Evolutionary conservation across 2,888 invertebrate species (phyloP), one percentile per base, ranked within the genome.

Genomic region (Caenorhabditis afra): DNA sequence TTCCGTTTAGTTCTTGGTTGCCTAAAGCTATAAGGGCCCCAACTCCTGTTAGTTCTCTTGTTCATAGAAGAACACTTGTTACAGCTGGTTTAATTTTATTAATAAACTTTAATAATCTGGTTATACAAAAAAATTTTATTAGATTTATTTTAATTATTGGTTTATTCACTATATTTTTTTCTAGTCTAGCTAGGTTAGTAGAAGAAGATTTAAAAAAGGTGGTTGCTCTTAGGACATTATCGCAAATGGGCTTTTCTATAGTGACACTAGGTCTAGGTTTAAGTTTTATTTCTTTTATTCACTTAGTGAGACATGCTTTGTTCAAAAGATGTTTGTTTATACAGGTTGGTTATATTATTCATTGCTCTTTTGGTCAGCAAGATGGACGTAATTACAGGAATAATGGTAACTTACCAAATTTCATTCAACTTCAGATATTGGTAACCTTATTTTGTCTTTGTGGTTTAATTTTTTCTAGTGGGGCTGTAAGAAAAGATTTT

Each of bases 11-110:
- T 80, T 93, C 94, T 53, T 94, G 94, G 87, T 91, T 94, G 58
- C 94, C 94, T 0, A 93, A 93, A 0, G 94, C 94, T 50, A 94
- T 94, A 91, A 94, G 94, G 0, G 94, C 94, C 52, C 94, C 94
- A 41, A 94, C 94, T 0, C 94, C 94, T 11, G 93, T 94, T 68
- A 94, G 94, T n/a, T 93, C 94, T 77, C 92, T 94, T 91, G 94
- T 94, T 83, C 94, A 94, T 92, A 94, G 94, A 81, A 94, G 94
- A 4, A 94, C 94, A 81, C 92, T 94, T 90, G 94, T 94, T 0
- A 94, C 94, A 12, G 94, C 94, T 0, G 94, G 94, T 0, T 92
- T 94, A 59, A 80, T 87, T 84, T 81, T 86, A 61, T 75, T 86
- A 68, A 83, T 86, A 62, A 86, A 85, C 81, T 86, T 81, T 84